Evolutionary conservation across 1,140 invertebrate genomes (phyloP).

Genomic region (Psilanteris sp.): DNA sequence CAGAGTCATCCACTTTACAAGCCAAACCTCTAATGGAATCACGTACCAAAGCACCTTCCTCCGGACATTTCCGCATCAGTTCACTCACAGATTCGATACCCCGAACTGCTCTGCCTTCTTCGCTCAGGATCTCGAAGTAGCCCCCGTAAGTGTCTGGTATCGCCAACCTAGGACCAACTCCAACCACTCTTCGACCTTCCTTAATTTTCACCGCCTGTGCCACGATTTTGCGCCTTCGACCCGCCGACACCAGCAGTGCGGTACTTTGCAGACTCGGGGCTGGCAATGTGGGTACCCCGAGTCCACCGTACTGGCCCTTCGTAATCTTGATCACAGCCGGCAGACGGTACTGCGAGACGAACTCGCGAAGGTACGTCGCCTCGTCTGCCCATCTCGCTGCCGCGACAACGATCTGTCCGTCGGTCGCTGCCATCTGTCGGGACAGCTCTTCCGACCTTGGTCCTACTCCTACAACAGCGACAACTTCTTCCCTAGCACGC

Average conservation of each 20-base stretch:
- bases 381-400: constrained; percentile 92
- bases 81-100: constrained; percentile 94
- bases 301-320: constrained; percentile 93
- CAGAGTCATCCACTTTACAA: constrained; percentile 83
- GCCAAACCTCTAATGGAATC: constrained; percentile 91
- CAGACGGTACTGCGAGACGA: constrained; percentile 87
- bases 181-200: constrained; percentile 88
- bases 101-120: constrained; percentile 92
- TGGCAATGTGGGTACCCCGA: constrained; percentile 91
- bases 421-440: constrained; percentile 87
- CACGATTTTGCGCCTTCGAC: constrained; percentile 90
- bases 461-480: constrained; percentile 40
- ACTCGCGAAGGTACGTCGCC: constrained; percentile 88
- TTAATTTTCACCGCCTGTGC: constrained; percentile 95
- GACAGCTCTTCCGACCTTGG: constrained; percentile 38
- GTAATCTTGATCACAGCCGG: constrained; percentile 93
- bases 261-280: constrained; percentile 91
- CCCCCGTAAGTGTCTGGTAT: constrained; percentile 95
- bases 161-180: constrained; percentile 89
- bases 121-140: constrained; percentile 95
- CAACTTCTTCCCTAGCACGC: constrained; percentile 38
- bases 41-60: constrained; percentile 89
- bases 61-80: constrained; percentile 87
- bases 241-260: constrained; percentile 90
- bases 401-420: constrained; percentile 90